Base-by-base conservation (phyloP, 2,797 vertebrate genomes). In the Labroides dimidiatus region DNA sequence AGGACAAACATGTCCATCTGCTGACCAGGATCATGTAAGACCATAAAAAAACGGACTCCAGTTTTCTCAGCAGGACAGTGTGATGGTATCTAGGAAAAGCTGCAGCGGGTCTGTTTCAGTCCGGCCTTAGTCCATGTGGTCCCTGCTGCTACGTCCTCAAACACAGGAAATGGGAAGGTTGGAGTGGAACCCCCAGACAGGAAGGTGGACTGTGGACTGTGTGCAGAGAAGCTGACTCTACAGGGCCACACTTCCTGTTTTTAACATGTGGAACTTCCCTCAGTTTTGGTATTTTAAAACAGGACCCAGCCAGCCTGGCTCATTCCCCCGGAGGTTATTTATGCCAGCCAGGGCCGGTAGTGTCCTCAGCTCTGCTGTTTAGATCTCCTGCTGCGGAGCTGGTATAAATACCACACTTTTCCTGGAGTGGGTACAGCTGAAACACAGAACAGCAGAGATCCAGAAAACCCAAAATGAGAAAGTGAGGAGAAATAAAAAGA, bases 221-320 rank as follows among this genome's bases (percentile, higher is more conserved):
- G 64, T 64, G 66, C 77, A 86, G 89, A 90, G 90, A 80, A 82
- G 84, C 89, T 89, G 90, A 92, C 84, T 93, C 85, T 82, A 89
- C 86, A 92, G 85, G 75, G 58, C 71, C 55, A 77, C 74, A 75
- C 84, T 92, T 94, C 93, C 92, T 94, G 92, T 94, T 94, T 92
- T 93, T 92, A 86, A 92, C 87, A 90, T 90, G 84, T 86, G 87
- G 87, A 86, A 93, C 90, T 92, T 92, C 91, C 89, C 88, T 69
- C 70, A 19, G 82, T 90, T 91, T 88, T 53, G 80, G 71, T 68
- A 47, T 83, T 81, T 90, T 81, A 81, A 89, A 84, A 81, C 72
- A 76, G 77, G 86, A 82, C 80, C 63, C 63, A 55, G 78, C 51
- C 23, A 23, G 72, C 51, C 64, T 13, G 52, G 49, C 69, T 65